Conservation (phyloP, 2,797 vertebrate genomes). For the Spheniscus humboldti region DNA sequence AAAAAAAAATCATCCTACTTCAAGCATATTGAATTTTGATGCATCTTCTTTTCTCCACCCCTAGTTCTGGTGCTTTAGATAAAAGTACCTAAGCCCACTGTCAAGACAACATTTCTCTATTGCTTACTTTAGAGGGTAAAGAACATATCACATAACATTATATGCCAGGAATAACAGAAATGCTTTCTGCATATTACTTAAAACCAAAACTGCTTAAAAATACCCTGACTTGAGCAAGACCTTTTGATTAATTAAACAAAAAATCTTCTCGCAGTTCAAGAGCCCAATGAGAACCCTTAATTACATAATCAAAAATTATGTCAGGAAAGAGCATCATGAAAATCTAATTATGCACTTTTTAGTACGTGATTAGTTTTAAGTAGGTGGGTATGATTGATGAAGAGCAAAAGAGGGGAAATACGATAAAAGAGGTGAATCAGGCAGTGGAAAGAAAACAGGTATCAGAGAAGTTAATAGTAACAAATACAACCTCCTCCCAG, state of each 20-base stretch:
- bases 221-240: neutral
- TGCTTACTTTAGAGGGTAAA: neutral
- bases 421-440: neutral
- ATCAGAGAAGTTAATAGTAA: neutral
- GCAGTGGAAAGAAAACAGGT: neutral
- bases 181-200: neutral
- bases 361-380: conserved; percentile 42
- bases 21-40: neutral
- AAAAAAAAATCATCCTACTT: neutral
- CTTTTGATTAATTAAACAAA: conserved; percentile 43
- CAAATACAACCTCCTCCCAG: neutral
- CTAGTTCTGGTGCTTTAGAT: neutral
- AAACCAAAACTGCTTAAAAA: neutral
- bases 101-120: neutral
- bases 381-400: conserved; percentile 3
- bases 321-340: conserved; percentile 49
- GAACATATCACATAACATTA: neutral
- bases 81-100: neutral
- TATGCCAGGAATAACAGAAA: neutral
- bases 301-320: conserved; percentile 50
- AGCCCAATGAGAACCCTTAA: conserved; percentile 38
- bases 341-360: conserved; percentile 35
- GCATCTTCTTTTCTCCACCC: neutral
- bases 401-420: conserved; percentile 4
- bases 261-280: conserved; percentile 22